phyloP scores from a whole-genome alignment of 2,797 vertebrate species.

The Monodelphis domestica region DNA sequence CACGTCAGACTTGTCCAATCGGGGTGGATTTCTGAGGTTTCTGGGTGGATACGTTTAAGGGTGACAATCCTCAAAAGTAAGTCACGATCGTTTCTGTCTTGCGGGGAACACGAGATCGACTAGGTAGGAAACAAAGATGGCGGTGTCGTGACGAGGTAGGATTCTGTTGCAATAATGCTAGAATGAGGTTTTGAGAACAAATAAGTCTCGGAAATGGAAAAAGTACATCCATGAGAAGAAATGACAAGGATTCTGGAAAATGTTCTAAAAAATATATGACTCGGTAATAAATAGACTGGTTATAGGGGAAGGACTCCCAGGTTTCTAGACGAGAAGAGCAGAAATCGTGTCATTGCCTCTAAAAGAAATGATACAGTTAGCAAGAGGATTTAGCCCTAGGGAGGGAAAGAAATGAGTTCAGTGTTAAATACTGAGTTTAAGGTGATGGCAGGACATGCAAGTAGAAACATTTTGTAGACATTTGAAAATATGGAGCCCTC shows the following conservation, averaged over 20 bases:
- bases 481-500: slow-evolving; percentile 19
- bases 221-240: slow-evolving; percentile 29
- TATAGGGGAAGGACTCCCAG: slow-evolving; percentile 25
- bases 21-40: slow-evolving; percentile 42
- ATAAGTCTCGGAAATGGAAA: slow-evolving; percentile 19
- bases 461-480: slow-evolving; percentile 48
- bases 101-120: slow-evolving; percentile 47
- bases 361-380: slow-evolving; percentile 19
- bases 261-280: slow-evolving; percentile 7
- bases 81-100: slow-evolving; percentile 26
- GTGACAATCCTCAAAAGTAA: slow-evolving; percentile 1
- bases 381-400: slow-evolving; percentile 24
- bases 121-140: slow-evolving; percentile 48
- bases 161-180: slow-evolving; percentile 14
- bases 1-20: slow-evolving; percentile 35
- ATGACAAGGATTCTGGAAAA: neutral
- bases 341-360: neutral
- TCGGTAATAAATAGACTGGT: slow-evolving; percentile 30
- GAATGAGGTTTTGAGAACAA: slow-evolving; percentile 33
- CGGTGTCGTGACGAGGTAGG: slow-evolving; percentile 19
- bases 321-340: slow-evolving; percentile 37
- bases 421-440: slow-evolving; percentile 44
- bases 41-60: slow-evolving; percentile 46
- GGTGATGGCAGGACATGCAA: slow-evolving; percentile 1
- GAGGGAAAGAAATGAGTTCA: neutral